Conservation (phyloP, 2,113 vertebrate species). For the Zosterops borbonicus region DNA sequence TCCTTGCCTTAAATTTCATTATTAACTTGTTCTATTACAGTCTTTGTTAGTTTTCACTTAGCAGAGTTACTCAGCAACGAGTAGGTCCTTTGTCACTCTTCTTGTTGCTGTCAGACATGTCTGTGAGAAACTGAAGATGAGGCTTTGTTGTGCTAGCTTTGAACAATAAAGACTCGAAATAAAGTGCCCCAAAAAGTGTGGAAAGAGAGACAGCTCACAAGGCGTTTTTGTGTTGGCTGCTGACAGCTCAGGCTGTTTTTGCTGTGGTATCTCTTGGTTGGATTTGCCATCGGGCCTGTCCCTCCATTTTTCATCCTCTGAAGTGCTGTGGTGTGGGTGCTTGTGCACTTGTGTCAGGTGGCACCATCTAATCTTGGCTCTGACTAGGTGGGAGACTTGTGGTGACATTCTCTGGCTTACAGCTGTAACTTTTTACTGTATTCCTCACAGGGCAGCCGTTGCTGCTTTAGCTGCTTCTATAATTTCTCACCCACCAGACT, state of each 20-base stretch:
- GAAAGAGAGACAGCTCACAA: not conserved
- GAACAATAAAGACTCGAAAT: not conserved
- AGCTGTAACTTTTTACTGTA: not conserved
- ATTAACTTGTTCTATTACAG: not conserved
- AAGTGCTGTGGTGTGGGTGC: not conserved
- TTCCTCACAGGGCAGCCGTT: not conserved
- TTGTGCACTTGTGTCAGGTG: not conserved
- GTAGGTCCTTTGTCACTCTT: not conserved
- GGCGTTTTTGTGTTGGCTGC: not conserved
- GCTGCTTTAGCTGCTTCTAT: not conserved
- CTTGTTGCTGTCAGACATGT: not conserved
- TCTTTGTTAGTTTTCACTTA: not conserved
- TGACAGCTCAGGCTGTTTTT: not conserved
- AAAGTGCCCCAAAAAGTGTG: not conserved
- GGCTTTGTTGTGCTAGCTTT: not conserved
- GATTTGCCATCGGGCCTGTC: not conserved
- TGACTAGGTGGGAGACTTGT: not conserved
- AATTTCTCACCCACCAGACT: not conserved
- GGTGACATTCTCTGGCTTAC: not conserved
- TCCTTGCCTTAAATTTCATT: not conserved
- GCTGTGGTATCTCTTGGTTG: not conserved
- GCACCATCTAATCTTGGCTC: not conserved
- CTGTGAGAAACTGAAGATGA: not conserved
- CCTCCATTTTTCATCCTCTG: not conserved
- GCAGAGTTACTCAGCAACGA: not conserved